Evolutionary conservation across 2,888 invertebrate genomes (phyloP).

Genomic region (Oscheius myriophilus): DNA sequence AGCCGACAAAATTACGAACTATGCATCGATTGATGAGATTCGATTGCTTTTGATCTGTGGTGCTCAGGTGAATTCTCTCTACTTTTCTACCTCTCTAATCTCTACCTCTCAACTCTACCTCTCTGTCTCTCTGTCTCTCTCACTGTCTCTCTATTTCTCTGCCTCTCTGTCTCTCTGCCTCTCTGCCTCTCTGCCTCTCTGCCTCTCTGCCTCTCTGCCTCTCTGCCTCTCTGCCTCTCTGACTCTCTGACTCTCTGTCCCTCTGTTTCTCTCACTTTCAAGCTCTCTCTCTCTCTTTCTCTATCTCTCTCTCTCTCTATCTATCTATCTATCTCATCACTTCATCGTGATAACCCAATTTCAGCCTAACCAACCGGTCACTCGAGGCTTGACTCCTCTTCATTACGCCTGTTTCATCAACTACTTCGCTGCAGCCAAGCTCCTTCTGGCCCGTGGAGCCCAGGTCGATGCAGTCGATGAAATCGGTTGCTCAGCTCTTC

Average conservation of each 20-base stretch:
- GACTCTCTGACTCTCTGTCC: background rate
- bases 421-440: constrained; percentile 79
- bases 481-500: constrained; percentile 89
- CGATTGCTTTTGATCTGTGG: constrained; percentile 86
- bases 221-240: no score
- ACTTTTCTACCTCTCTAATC: background rate
- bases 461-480: constrained; percentile 79
- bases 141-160: no score
- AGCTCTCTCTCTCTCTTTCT: no score
- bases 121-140: no score
- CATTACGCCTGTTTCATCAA: constrained; percentile 93
- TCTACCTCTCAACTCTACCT: no score
- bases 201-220: no score
- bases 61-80: constrained; percentile 75
- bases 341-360: background rate
- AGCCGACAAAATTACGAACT: constrained; percentile 88
- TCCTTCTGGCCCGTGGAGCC: constrained; percentile 80
- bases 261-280: background rate
- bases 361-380: constrained; percentile 77
- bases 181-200: no score
- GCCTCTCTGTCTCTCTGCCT: no score
- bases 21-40: constrained; percentile 87
- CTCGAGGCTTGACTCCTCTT: constrained; percentile 85
- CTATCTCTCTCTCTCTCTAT: no score
- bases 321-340: no score